Conservation (phyloP, 2,888 invertebrate species). For the Pyralis farinalis region DNA sequence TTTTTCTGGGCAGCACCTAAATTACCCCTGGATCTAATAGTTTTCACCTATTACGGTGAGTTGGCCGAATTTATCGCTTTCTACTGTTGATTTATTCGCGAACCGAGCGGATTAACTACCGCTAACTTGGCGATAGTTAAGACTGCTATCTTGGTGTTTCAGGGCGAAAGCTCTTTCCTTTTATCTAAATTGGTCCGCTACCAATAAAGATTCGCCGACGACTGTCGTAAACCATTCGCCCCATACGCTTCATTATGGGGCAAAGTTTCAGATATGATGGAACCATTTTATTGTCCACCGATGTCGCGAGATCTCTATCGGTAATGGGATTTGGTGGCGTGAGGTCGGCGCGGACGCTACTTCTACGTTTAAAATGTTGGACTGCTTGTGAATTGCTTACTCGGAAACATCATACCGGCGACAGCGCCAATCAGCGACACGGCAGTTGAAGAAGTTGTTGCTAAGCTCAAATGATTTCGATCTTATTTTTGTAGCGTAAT, state of each 20-base stretch:
- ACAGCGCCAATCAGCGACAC: too few relatives aligned
- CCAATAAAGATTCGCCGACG: conserved; percentile 79
- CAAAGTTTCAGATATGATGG: conserved; percentile 80
- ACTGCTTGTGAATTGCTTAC: conserved; percentile 35
- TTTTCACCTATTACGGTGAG: conserved; percentile 79
- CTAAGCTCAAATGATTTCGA: too few relatives aligned
- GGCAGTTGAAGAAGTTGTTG: too few relatives aligned
- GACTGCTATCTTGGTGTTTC: conserved; percentile 79
- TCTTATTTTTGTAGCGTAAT: too few relatives aligned
- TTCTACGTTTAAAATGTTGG: conserved; percentile 40
- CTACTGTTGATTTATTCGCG: conserved; percentile 76
- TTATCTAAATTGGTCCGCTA: conserved; percentile 81
- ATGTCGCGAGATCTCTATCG: conserved; percentile 78
- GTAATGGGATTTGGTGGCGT: conserved; percentile 67
- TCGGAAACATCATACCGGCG: too few relatives aligned
- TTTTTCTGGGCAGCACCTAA: conserved; percentile 60
- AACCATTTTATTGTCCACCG: conserved; percentile 79
- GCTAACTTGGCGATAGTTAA: conserved; percentile 81
- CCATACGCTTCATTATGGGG: conserved; percentile 81
- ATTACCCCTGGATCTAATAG: conserved; percentile 70
- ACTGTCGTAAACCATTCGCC: conserved; percentile 79
- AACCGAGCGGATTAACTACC: conserved; percentile 75
- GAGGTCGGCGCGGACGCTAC: conserved; percentile 31
- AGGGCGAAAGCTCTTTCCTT: conserved; percentile 78
- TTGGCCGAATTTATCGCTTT: conserved; percentile 71